Base-by-base conservation (phyloP, 2,113 vertebrate species). In the Carlito syrichta region DNA sequence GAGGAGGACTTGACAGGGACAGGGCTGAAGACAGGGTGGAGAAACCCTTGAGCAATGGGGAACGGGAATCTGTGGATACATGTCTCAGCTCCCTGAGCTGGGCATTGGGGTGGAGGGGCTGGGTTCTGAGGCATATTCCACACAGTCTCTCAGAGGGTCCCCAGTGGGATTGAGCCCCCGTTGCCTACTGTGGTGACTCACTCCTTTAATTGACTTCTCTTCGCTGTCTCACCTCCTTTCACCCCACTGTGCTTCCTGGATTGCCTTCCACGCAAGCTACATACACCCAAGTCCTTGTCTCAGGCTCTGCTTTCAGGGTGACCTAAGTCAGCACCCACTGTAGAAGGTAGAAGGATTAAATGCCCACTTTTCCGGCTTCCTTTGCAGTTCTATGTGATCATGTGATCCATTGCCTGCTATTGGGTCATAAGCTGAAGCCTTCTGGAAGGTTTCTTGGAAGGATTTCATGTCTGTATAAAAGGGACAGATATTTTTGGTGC, bases 391-490 rank as follows among this genome's bases (percentile, higher is more conserved):
- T 25, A 40, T 68, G 58, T 10, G 83, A 56, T 38, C 76, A 63
- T 30, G 9, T 66, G 76, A 87, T 38, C 54, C 48, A 25, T 40
- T 66, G 68, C 43, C 84, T 77, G 77, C 50, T 76, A 50, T 68
- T 77, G 83, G 43, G 60, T 77, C 68, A 45, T 45, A 81, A 68
- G 17, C 58, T 50, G n/a, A 73, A 73, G 74, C 66, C 48, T 74
- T 74, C 38, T 3, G 68, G 78, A 87, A 82, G 22, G 25, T 87
- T 87, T 68, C 76, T 77, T 96, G 92, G 88, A 83, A 94, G 77
- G 83, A 45, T 87, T 83, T 94, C 60, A 77, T 88, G 83, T 87
- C 50, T 87, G 76, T 83, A 69, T 78, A 45, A 95, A 95, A 89
- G 38, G 38, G 32, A 89, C 27, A 56, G 60, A 30, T 84, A 73